Evolutionary conservation across 2,888 invertebrate genomes (phyloP).

Genomic region (Nymphalis polychloros): DNA sequence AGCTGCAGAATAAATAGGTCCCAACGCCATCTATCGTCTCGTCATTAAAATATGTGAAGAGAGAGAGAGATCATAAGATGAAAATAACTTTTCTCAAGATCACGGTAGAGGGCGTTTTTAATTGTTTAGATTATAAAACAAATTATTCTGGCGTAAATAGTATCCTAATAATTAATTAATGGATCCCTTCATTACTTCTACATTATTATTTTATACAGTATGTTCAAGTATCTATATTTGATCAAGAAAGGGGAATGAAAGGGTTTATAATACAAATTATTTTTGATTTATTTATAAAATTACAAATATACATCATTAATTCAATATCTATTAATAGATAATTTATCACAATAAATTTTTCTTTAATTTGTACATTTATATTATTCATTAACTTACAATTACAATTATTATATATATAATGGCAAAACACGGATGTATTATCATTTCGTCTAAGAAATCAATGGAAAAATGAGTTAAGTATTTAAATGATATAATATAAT

Average conservation of each 20-base stretch:
- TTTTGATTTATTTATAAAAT: too few relatives aligned
- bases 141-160: too few relatives aligned
- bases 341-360: not conserved
- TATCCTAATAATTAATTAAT: too few relatives aligned
- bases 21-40: not conserved
- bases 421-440: not conserved
- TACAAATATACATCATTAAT: too few relatives aligned
- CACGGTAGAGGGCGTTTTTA: not conserved
- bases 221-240: too few relatives aligned
- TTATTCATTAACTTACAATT: not conserved
- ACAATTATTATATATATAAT: not conserved
- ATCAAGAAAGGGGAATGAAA: too few relatives aligned
- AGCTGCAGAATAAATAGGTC: not conserved
- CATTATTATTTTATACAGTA: too few relatives aligned
- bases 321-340: not conserved
- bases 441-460: not conserved
- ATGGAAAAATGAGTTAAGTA: too few relatives aligned
- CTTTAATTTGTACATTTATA: slow-evolving; percentile 1
- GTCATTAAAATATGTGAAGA: not conserved
- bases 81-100: not conserved
- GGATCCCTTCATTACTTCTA: too few relatives aligned
- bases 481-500: too few relatives aligned
- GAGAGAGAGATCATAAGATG: not conserved
- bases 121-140: too few relatives aligned
- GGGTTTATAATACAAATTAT: too few relatives aligned